Evolutionary conservation across 2,797 vertebrate genomes (phyloP), one percentile per base, ranked within the genome.

Genomic region (Carapus acus): DNA sequence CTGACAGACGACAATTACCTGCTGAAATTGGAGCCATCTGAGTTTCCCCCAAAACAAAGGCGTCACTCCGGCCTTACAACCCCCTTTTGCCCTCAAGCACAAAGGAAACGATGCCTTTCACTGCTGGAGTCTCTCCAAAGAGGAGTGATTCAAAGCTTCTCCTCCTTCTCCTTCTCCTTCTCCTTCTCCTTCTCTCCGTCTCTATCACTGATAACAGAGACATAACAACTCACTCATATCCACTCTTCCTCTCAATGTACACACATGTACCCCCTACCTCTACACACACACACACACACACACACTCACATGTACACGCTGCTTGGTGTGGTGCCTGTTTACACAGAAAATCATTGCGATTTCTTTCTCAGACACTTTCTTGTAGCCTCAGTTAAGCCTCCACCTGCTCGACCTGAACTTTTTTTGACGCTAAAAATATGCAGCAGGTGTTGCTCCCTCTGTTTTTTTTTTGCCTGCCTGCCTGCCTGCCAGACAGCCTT

Each of bases 11-110:
- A 65, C 62, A 65, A 76, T 77, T 73, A 74, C 62, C 65, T 55
- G 22, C 43, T 49, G 78, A 76, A 75, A 77, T 68, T 59, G 67
- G 75, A 81, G 71, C 74, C 63, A 56, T 66, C 50, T 62, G 53
- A 59, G 65, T 81, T 76, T 73, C 34, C 15, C 49, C 68, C 62
- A 54, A 71, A 77, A 83, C 81, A 83, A 82, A 74, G 79, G 46
- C 50, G 58, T 54, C 43, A 74, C 77, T 82, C 76, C 74, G 2
- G 9, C 27, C 47, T 58, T 53, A 49, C 12, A 15, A 31, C 45
- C 36, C 47, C 39, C 49, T 58, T 71, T 63, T 63, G 38, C 43
- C 29, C 40, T 49, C 56, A 36, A 51, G 58, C 43, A 58, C 38
- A 27, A 14, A 13, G 16, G 43, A 59, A 56, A 59, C 1, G 7